Evolutionary conservation across 2,797 vertebrate genomes (phyloP), one percentile per base, ranked within the genome.

Genomic region (Phalloptychus januarius): DNA sequence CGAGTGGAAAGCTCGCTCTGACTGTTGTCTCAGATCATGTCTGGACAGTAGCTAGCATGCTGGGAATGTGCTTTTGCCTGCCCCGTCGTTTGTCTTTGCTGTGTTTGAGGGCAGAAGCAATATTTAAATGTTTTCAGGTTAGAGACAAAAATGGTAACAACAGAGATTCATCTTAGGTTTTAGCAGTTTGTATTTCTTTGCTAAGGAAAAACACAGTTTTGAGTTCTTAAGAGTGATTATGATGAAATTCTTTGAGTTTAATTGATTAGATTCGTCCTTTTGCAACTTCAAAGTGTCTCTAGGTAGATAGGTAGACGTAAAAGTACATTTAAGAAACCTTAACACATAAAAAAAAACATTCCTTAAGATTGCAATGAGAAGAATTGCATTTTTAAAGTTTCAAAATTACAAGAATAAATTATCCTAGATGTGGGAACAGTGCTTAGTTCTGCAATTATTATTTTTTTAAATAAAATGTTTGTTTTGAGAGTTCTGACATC

Each of bases 1-100:
- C 87, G 83, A 86, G 83, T 78, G 86, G 83, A 87, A 86, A 79
- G 79, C 77, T 89, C 20, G 6, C 82, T 79, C 86, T 86, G 78
- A 79, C 86, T 78, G 67, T 83, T 76, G 76, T 86, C 71, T 87
- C 71, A 82, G 81, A 85, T 84, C 75, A 81, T 58, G 48, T 83
- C 46, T 83, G 74, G 79, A 46, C 44, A 74, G 67, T 78, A 85
- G 79, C 83, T 72, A 65, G 36, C 44, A 69, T 72, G 69, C 70
- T 82, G 85, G 80, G 77, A 83, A 81, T 78, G 83, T 75, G 67
- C 79, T 74, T 85, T 79, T 81, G 69, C 84, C 87, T 88, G 83
- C 82, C 76, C 80, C 83, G 56, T 88, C 77, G 87, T 80, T 85
- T 77, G 85, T 74, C 83, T 40, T 72, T 23, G 25, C n/a, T 45